Evolutionary conservation across 2,113 vertebrate species (phyloP).

Genomic region (Trachemys scripta): DNA sequence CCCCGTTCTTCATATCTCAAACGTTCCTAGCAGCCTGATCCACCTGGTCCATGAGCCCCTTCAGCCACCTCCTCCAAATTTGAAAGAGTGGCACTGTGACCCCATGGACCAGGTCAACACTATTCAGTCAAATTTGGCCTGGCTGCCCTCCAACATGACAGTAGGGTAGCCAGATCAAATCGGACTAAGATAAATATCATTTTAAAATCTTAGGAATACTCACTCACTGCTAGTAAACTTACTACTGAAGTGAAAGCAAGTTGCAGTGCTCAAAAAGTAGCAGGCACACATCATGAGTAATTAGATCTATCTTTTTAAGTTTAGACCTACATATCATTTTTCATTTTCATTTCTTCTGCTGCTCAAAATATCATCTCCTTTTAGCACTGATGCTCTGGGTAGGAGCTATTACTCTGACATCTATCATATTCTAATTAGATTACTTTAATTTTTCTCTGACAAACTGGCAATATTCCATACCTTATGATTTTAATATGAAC

Average conservation of each 20-base stretch:
- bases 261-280: not conserved
- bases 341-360: not conserved
- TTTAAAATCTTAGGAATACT: not conserved
- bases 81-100: not conserved
- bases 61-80: not conserved
- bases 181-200: not conserved
- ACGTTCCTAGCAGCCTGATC: not conserved
- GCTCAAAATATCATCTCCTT: not conserved
- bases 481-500: slow-evolving; percentile 41
- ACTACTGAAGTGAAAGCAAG: fast-evolving
- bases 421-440: slow-evolving; percentile 14
- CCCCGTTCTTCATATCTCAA: not conserved
- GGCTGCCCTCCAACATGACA: not conserved
- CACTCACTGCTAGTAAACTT: not conserved
- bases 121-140: not conserved
- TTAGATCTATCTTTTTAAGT: not conserved
- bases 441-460: slow-evolving; percentile 21
- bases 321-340: not conserved
- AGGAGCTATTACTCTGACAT: not conserved
- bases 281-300: fast-evolving
- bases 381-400: not conserved
- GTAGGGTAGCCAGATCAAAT: not conserved
- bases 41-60: not conserved
- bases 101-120: not conserved
- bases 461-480: not conserved